Evolutionary conservation across 2,888 invertebrate genomes (phyloP).

Genomic region (Cynaeus angustus): DNA sequence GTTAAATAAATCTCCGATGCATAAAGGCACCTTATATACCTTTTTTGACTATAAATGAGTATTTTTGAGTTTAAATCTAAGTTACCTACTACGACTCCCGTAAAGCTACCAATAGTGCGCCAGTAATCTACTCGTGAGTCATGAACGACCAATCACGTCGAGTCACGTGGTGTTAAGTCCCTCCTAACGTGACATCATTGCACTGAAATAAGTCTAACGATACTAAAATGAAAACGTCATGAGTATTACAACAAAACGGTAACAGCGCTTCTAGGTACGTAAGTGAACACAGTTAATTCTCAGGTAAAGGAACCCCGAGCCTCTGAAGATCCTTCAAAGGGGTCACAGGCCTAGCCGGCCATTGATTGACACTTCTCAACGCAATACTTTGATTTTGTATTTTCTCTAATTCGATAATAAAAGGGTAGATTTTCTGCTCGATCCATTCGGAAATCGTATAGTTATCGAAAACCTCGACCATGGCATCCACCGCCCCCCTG

Average conservation of each 20-base stretch:
- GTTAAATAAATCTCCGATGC: too few species aligned
- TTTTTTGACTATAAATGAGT: too few species aligned
- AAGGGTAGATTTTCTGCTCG: conserved; percentile 79
- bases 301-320: conserved; percentile 67
- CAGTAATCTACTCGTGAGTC: too few species aligned
- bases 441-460: conserved; percentile 79
- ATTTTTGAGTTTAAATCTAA: too few species aligned
- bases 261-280: neutral
- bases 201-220: too few species aligned
- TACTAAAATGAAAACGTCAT: neutral
- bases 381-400: conserved; percentile 74
- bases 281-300: conserved; percentile 26
- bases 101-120: too few species aligned
- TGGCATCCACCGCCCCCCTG: conserved; percentile 74
- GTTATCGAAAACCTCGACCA: conserved; percentile 76
- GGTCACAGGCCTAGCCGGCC: conserved; percentile 78
- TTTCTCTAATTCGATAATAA: conserved; percentile 72
- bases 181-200: too few species aligned
- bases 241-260: neutral
- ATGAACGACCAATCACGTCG: too few species aligned
- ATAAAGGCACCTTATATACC: too few species aligned
- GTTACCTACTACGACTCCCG: too few species aligned
- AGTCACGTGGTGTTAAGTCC: too few species aligned
- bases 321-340: conserved; percentile 71
- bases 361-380: conserved; percentile 73